Conservation (phyloP, 2,113 vertebrate genomes). For the Onychostoma macrolepis region DNA sequence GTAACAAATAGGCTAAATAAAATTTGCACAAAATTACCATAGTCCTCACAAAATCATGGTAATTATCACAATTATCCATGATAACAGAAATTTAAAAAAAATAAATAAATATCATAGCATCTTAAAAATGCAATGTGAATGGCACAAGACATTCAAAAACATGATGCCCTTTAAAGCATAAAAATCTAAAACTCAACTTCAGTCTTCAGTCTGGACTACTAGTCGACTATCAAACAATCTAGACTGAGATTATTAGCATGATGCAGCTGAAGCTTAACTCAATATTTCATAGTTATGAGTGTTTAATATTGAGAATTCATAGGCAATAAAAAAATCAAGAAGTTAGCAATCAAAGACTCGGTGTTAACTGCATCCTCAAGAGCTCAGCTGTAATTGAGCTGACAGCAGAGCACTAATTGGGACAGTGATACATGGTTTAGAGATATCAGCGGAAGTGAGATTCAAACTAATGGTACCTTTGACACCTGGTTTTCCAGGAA, state of each 20-base stretch:
- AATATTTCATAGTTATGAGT: neutral
- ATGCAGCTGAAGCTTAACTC: neutral
- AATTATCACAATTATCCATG: too few relatives aligned
- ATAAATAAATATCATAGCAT: too few relatives aligned
- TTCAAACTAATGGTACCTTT: slow-evolving; percentile 68
- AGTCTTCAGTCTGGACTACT: too few relatives aligned
- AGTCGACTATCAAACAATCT: too few relatives aligned
- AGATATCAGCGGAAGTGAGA: neutral
- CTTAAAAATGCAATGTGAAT: neutral
- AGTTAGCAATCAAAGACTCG: neutral
- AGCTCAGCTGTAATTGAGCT: neutral
- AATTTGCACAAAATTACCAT: too few relatives aligned
- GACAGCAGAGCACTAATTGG: neutral
- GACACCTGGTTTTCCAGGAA: slow-evolving; percentile 74
- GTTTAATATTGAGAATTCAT: neutral
- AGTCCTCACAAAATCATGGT: too few relatives aligned
- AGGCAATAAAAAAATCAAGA: neutral
- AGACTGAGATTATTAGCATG: neutral
- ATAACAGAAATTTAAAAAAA: too few relatives aligned
- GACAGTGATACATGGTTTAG: neutral
- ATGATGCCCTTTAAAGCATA: too few relatives aligned
- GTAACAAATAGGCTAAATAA: too few relatives aligned
- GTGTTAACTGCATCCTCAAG: neutral
- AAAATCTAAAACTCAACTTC: too few relatives aligned
- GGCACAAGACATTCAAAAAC: neutral